Percentiles rank a stretch among this genome's conserved stretches.
Conservation (phyloP, 2,888 invertebrate species). For the Ochropleura plecta region DNA sequence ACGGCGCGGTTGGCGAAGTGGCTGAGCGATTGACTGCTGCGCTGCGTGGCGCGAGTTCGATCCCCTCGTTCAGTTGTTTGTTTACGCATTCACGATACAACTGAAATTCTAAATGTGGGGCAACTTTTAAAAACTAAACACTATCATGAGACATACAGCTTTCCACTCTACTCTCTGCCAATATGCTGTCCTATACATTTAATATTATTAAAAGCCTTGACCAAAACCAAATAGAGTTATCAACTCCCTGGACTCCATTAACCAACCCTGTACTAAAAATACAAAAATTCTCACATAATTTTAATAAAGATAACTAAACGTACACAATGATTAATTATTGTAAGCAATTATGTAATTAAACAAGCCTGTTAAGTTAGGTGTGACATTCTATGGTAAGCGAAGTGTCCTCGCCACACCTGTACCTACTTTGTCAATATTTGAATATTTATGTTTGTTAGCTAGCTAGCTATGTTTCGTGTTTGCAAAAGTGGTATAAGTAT, state of each 20-base stretch:
- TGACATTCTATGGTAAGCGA: slow-evolving; percentile 40
- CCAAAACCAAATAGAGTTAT: slow-evolving; percentile 40
- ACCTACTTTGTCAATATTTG: slow-evolving; percentile 57
- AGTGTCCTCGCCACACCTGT: slow-evolving; percentile 58
- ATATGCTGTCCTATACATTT: neutral
- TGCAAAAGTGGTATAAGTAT: slow-evolving; percentile 43
- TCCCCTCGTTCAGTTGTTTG: too few relatives aligned
- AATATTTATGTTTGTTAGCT: slow-evolving; percentile 54
- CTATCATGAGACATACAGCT: neutral
- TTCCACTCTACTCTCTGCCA: neutral
- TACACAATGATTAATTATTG: slow-evolving; percentile 65
- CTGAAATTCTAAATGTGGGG: too few relatives aligned
- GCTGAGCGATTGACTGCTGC: too few relatives aligned
- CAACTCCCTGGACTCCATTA: slow-evolving; percentile 41
- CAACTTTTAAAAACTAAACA: neutral
- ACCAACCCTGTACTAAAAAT: slow-evolving; percentile 44
- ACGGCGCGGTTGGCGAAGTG: too few relatives aligned
- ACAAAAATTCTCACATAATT: slow-evolving; percentile 53
- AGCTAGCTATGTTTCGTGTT: slow-evolving; percentile 21
- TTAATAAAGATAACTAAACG: slow-evolving; percentile 54
- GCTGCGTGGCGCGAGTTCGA: too few relatives aligned
- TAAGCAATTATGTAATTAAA: slow-evolving; percentile 63
- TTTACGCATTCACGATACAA: too few relatives aligned
- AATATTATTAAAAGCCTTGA: slow-evolving; percentile 37
- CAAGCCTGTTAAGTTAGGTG: slow-evolving; percentile 46